Evolutionary conservation across 2,113 vertebrate species (phyloP).

Genomic region (Furnarius figulus): DNA sequence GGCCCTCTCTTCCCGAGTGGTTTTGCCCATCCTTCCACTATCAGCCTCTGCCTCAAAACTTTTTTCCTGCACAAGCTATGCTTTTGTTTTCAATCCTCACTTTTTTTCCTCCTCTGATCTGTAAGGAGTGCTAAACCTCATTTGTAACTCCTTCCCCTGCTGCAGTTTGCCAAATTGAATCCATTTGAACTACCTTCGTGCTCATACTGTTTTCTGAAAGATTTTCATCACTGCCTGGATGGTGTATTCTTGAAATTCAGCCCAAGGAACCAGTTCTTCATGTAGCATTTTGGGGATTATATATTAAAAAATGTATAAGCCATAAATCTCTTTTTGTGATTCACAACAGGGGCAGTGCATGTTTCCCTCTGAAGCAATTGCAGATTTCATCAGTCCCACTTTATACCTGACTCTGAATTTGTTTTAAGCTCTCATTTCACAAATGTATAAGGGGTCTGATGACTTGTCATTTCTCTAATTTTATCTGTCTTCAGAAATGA

Average conservation of each 20-base stretch:
- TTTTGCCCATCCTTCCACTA: background rate
- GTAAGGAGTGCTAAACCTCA: background rate
- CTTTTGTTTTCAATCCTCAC: background rate
- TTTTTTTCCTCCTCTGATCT: background rate
- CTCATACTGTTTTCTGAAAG: conserved; percentile 35
- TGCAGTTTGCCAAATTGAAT: conserved; percentile 31
- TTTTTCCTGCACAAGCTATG: background rate
- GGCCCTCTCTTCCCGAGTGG: background rate
- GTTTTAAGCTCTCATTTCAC: conserved; percentile 22
- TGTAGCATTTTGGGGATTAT: conserved; percentile 31
- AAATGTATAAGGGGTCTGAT: background rate
- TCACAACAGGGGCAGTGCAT: background rate
- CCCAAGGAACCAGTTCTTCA: background rate
- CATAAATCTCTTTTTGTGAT: conserved; percentile 18
- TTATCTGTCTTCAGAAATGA: background rate
- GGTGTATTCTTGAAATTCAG: conserved; percentile 24
- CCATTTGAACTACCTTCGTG: conserved; percentile 14
- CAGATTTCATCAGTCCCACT: conserved; percentile 29
- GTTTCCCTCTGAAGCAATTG: conserved; percentile 12
- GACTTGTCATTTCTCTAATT: conserved; percentile 12
- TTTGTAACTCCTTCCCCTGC: background rate
- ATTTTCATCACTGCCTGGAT: conserved; percentile 5
- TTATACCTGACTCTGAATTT: conserved; percentile 18
- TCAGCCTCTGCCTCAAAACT: background rate
- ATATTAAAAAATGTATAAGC: conserved; percentile 47